A percentile compares a stretch with the other conserved stretches of the same genome.
Conservation (phyloP, 2,888 invertebrate genomes). For the Cryptosula pallasiana region DNA sequence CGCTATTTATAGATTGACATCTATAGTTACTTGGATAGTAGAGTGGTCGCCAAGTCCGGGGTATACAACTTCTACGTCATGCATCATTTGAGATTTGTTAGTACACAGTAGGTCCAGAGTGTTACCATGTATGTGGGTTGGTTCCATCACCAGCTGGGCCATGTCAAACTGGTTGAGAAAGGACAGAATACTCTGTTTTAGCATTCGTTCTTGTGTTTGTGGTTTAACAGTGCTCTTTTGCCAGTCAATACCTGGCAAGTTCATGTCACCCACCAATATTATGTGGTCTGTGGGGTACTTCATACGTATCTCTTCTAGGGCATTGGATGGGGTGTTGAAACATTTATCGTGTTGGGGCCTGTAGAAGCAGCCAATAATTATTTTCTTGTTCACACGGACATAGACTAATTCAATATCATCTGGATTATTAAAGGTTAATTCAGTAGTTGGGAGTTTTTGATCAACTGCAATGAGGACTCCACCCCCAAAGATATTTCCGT, state of each 20-base stretch:
- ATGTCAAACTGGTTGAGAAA: background rate
- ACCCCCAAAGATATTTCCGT: slow-evolving; percentile 13
- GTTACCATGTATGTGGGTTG: background rate
- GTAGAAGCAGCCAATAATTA: slow-evolving; percentile 7
- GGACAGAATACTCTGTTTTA: background rate
- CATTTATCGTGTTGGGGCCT: background rate
- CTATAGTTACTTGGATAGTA: background rate
- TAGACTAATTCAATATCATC: background rate
- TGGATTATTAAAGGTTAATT: background rate
- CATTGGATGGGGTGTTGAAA: background rate
- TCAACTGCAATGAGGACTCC: background rate
- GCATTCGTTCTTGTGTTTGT: background rate
- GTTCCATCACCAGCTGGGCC: background rate
- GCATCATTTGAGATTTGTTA: background rate
- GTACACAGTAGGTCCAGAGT: background rate
- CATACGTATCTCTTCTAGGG: background rate
- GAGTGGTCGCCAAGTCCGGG: background rate
- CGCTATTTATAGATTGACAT: background rate
- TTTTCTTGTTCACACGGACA: background rate
- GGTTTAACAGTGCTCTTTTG: background rate
- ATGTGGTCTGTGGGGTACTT: background rate
- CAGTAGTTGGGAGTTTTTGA: background rate
- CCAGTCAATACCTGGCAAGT: slow-evolving; percentile 15
- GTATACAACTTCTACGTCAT: background rate
- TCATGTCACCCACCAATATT: background rate